These are phyloP conservation scores for Drosophila buzzatii DNA, from an alignment of 2,888 invertebrate genomes.

Conservation along the genomic window DNA sequence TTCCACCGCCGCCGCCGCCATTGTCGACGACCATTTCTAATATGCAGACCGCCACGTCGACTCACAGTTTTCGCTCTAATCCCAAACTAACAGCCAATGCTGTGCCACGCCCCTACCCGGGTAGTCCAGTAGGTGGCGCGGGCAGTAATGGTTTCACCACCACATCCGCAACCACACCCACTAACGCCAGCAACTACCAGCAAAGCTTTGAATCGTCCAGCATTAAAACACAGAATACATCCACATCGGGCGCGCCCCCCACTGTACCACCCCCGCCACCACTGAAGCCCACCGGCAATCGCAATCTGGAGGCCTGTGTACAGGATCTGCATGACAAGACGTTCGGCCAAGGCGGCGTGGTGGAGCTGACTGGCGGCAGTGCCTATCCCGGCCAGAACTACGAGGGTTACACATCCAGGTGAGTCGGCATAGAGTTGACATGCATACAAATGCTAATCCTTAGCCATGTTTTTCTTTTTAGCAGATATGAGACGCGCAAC, in stretches of 20 bases:
- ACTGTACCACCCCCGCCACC: constrained; percentile 60
- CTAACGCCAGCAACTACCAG: constrained; percentile 82
- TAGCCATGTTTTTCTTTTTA: constrained; percentile 5
- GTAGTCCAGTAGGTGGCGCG: constrained; percentile 71
- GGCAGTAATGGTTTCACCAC: constrained; percentile 65
- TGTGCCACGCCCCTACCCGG: constrained; percentile 85
- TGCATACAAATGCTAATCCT: constrained; percentile 4
- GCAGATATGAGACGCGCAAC: constrained; percentile 85
- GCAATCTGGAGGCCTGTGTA: constrained; percentile 84
- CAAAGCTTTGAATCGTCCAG: constrained; percentile 80
- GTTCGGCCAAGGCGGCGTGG: constrained; percentile 84
- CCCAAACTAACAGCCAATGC: constrained; percentile 85
- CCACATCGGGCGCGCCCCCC: constrained; percentile 49
- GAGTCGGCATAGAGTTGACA: constrained; percentile 62
- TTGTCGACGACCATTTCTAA: constrained; percentile 83
- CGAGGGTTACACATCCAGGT: constrained; percentile 90
- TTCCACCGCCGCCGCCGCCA: constrained; percentile 84
- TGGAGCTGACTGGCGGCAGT: constrained; percentile 76
- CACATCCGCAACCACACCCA: constrained; percentile 65
- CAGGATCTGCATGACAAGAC: constrained; percentile 85
- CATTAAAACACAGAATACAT: constrained; percentile 73
- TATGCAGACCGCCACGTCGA: constrained; percentile 83
- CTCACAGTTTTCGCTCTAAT: constrained; percentile 83
- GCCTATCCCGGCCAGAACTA: constrained; percentile 86
- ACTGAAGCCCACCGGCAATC: constrained; percentile 71